These are phyloP conservation scores for Rhodophaea formosa DNA, from an alignment of 2,888 invertebrate species.

Conservation along the genomic window DNA sequence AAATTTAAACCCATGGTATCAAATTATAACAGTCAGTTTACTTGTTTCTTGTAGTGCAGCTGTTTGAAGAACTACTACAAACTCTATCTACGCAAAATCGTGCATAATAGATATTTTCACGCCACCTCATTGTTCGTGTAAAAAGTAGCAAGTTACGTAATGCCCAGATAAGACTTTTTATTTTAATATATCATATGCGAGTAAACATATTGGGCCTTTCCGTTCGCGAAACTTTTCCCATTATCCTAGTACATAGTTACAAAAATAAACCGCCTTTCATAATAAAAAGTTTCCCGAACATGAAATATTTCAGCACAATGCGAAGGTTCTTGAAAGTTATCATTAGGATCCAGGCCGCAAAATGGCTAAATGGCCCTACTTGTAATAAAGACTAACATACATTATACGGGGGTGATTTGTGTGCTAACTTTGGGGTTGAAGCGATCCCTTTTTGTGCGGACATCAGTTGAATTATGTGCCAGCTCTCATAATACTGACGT, in stretches of 20 bases:
- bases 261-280: background rate
- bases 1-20: too few species aligned
- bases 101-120: too few species aligned
- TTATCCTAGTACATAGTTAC: background rate
- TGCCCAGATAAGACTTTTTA: too few species aligned
- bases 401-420: conserved; percentile 18
- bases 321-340: conserved; percentile 1
- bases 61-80: too few species aligned
- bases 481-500: background rate
- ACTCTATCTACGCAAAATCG: too few species aligned
- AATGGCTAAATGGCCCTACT: conserved; percentile 10
- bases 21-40: too few species aligned
- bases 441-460: conserved; percentile 21
- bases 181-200: too few species aligned
- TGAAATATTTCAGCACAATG: background rate
- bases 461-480: conserved; percentile 22
- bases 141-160: too few species aligned
- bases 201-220: too few species aligned
- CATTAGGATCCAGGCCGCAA: background rate
- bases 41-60: too few species aligned
- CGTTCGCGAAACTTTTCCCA: background rate
- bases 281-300: conserved; percentile 2
- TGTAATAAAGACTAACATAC: conserved; percentile 17
- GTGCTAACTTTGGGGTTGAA: conserved; percentile 17
- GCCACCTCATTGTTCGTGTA: too few species aligned